Percentiles rank a stretch among this genome's conserved stretches.
Evolutionary conservation across 2,888 invertebrate genomes (phyloP).

Genomic region (Hermodice carunculata): DNA sequence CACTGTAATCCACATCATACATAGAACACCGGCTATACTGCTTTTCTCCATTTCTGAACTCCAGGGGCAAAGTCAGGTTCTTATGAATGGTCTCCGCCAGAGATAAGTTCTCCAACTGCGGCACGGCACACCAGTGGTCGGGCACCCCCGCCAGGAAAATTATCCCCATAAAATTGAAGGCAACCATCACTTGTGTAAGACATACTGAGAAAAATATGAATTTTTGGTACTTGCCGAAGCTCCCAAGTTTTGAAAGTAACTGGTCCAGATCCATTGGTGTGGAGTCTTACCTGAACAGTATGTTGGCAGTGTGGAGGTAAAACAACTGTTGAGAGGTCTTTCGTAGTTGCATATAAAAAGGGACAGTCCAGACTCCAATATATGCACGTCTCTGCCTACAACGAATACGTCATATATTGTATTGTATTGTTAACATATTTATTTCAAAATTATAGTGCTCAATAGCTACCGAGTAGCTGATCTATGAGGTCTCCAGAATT

Average conservation of each 20-base stretch:
- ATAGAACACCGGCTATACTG: conserved; percentile 11
- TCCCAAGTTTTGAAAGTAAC: conserved; percentile 21
- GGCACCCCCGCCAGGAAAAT: conserved; percentile 24
- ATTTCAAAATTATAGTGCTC: too few relatives aligned
- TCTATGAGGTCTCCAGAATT: too few relatives aligned
- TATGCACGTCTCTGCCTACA: too few relatives aligned
- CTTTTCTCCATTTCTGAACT: conserved; percentile 5
- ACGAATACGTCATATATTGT: too few relatives aligned
- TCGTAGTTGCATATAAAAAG: too few relatives aligned
- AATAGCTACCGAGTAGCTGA: too few relatives aligned
- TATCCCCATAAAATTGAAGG: conserved; percentile 14
- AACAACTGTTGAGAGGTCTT: too few relatives aligned
- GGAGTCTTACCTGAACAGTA: too few relatives aligned
- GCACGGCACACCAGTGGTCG: conserved; percentile 12
- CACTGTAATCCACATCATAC: conserved; percentile 24
- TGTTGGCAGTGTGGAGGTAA: too few relatives aligned
- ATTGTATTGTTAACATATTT: too few relatives aligned
- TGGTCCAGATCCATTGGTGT: too few relatives aligned
- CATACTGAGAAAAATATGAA: conserved; percentile 16
- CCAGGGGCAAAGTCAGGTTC: conserved; percentile 18
- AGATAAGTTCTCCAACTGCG: conserved; percentile 1
- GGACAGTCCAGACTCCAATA: too few relatives aligned
- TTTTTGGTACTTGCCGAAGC: conserved; percentile 27
- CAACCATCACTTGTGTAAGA: neutral
- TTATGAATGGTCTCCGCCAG: conserved; percentile 5